A percentile compares a stretch with the other conserved stretches of the same genome.
Conservation (phyloP, 1,140 invertebrate genomes). For the Cotesia typhae region DNA sequence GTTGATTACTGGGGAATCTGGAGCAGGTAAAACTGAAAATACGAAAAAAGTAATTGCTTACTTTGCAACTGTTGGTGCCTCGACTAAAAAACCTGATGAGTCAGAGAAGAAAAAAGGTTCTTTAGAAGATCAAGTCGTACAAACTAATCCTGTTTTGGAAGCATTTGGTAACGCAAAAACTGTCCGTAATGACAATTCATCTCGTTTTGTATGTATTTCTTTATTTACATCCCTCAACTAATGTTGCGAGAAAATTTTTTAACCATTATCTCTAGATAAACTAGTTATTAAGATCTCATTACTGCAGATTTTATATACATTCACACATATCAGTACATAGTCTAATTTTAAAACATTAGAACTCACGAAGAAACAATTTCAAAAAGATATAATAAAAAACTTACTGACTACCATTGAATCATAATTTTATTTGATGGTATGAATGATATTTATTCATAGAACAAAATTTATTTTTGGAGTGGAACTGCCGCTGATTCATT, state of each 20-base stretch:
- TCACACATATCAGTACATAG: no score
- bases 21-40: constrained; percentile 99
- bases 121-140: constrained; percentile 97
- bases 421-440: no score
- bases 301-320: no score
- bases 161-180: constrained; percentile 99
- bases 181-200: constrained; percentile 99
- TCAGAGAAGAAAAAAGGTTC: constrained; percentile 79
- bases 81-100: constrained; percentile 77
- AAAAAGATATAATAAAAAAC: no score
- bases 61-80: constrained; percentile 95
- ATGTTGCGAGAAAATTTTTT: background rate
- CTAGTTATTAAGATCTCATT: no score
- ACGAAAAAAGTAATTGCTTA: constrained; percentile 99
- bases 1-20: constrained; percentile 99
- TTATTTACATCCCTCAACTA: background rate
- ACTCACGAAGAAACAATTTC: no score
- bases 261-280: background rate
- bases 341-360: no score
- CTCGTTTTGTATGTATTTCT: constrained; percentile 91
- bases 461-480: no score
- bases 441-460: no score
- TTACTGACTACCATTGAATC: no score
- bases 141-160: constrained; percentile 99
- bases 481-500: no score